Percentiles rank a stretch among this genome's conserved stretches.
Conservation (phyloP, 2,888 invertebrate species). For the Myopa testacea region DNA sequence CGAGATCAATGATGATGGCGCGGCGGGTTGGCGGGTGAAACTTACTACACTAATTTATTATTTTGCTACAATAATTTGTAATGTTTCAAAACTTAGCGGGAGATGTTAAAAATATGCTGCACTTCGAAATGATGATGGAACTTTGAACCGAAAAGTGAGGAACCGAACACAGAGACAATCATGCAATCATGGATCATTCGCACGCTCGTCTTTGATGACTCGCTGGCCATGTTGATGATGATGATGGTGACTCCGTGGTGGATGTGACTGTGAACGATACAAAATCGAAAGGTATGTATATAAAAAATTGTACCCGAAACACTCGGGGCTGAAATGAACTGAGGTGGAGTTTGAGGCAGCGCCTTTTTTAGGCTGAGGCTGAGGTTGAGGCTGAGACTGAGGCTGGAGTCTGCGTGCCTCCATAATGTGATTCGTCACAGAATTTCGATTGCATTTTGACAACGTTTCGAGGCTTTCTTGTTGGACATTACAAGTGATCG, state of each 20-base stretch:
- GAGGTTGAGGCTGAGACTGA: neutral
- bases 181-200: slow-evolving; percentile 34
- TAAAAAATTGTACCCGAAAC: slow-evolving; percentile 27
- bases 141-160: neutral
- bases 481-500: slow-evolving; percentile 48
- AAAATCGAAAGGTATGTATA: neutral
- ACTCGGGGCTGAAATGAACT: neutral
- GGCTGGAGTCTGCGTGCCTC: slow-evolving; percentile 34
- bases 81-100: slow-evolving; percentile 44
- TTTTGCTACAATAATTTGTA: slow-evolving; percentile 41
- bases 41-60: slow-evolving; percentile 26
- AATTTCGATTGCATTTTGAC: slow-evolving; percentile 43
- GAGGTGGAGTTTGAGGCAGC: neutral
- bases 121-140: slow-evolving; percentile 4
- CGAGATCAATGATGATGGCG: slow-evolving; percentile 15
- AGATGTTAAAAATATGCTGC: slow-evolving; percentile 6
- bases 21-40: slow-evolving; percentile 1
- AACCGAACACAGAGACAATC: neutral
- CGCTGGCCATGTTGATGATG: neutral
- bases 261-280: slow-evolving; percentile 12
- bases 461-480: slow-evolving; percentile 27
- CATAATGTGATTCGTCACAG: slow-evolving; percentile 53
- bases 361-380: neutral
- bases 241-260: slow-evolving; percentile 25
- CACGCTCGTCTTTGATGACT: slow-evolving; percentile 23